These are phyloP conservation scores for Athalia circularis DNA, from an alignment of 2,888 invertebrate genomes.

Conservation along the genomic window DNA sequence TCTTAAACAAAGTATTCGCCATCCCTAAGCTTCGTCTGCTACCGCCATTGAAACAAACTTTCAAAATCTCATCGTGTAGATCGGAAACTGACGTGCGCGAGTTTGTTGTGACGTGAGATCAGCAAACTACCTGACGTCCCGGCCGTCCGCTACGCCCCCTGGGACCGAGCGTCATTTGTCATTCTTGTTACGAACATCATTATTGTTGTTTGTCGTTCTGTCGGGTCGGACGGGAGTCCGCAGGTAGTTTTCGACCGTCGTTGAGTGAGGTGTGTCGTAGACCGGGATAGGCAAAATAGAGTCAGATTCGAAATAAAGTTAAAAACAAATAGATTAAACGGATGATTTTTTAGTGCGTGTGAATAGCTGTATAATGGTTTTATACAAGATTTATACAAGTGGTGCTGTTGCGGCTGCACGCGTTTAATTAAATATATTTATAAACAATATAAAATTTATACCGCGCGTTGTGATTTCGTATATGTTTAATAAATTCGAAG, in stretches of 20 bases:
- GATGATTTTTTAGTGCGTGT: constrained; percentile 3
- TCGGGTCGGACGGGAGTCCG: constrained; percentile 33
- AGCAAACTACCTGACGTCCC: background rate
- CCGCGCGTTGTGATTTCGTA: too few species aligned
- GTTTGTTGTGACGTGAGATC: background rate
- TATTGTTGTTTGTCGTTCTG: too few species aligned
- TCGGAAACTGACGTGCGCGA: background rate
- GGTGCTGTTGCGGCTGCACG: background rate
- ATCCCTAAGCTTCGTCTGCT: constrained; percentile 46
- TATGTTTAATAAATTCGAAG: too few species aligned
- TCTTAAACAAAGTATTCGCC: constrained; percentile 54
- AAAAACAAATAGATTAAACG: background rate
- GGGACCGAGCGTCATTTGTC: background rate
- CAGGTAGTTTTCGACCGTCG: constrained; percentile 36
- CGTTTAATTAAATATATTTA: too few species aligned
- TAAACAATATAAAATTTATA: too few species aligned
- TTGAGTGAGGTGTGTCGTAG: background rate
- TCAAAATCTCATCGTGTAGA: background rate
- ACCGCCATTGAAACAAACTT: constrained; percentile 2
- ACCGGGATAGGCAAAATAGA: background rate
- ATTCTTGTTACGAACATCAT: constrained; percentile 7
- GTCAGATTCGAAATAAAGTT: background rate
- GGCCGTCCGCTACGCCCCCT: background rate
- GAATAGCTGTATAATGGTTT: background rate
- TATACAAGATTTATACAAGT: constrained; percentile 8